Conservation (phyloP, 1,140 invertebrate species). For the Ruditapes philippinarum region DNA sequence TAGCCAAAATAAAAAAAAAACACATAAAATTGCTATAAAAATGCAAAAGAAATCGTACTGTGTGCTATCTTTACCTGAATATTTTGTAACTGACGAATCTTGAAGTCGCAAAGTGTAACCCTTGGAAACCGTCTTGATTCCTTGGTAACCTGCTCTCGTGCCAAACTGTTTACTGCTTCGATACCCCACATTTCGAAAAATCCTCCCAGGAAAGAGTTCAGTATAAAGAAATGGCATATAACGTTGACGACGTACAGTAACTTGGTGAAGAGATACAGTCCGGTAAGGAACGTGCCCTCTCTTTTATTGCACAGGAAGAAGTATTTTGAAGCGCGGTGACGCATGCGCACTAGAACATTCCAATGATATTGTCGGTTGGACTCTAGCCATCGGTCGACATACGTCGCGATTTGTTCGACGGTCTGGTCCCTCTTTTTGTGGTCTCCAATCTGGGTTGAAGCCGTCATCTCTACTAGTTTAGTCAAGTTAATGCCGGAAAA, state of each 20-base stretch:
- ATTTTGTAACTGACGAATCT: conserved; percentile 86
- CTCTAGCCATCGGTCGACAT: conserved; percentile 83
- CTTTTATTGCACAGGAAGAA: conserved; percentile 86
- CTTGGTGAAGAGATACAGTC: conserved; percentile 88
- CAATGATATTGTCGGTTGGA: conserved; percentile 81
- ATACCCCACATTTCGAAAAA: conserved; percentile 87
- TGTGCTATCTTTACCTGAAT: conserved; percentile 82
- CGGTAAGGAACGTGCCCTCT: conserved; percentile 87
- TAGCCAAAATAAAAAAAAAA: too few species aligned
- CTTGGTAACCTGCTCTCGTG: conserved; percentile 85
- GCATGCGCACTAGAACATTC: conserved; percentile 78
- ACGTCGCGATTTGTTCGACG: conserved; percentile 78
- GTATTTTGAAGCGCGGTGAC: conserved; percentile 78
- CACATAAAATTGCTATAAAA: too few species aligned
- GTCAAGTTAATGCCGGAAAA: conserved; percentile 80
- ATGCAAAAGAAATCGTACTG: too few species aligned
- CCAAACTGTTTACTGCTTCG: conserved; percentile 86
- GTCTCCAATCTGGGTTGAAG: conserved; percentile 78
- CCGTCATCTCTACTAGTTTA: conserved; percentile 81
- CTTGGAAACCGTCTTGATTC: conserved; percentile 83
- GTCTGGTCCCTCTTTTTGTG: conserved; percentile 79
- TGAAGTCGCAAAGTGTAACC: conserved; percentile 88
- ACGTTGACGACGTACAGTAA: conserved; percentile 87
- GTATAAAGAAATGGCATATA: conserved; percentile 87
- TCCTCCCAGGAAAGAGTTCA: conserved; percentile 87